Conservation (phyloP, 2,888 invertebrate genomes). For the Megastigmus dorsalis region DNA sequence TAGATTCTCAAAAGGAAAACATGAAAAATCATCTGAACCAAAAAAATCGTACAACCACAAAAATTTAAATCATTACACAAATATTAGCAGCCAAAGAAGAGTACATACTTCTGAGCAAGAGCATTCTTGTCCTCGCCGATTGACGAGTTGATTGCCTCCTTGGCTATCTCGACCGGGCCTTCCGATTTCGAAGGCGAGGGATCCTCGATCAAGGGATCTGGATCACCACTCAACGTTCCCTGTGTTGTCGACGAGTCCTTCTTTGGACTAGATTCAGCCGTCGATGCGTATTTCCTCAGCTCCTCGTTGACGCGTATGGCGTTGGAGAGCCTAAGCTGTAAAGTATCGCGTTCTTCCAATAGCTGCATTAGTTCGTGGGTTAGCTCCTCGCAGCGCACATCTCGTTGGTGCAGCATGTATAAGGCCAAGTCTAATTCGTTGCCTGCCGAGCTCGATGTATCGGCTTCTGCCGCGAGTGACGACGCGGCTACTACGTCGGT, state of each 20-base stretch:
- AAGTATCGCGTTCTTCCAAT: slow-evolving; percentile 88
- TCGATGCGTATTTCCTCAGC: slow-evolving; percentile 67
- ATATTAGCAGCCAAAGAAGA: no score
- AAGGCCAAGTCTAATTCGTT: slow-evolving; percentile 85
- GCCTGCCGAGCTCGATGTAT: no score
- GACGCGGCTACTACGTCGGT: not conserved
- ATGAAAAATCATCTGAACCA: no score
- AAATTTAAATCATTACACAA: no score
- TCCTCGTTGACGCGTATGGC: slow-evolving; percentile 85
- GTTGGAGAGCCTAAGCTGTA: slow-evolving; percentile 88
- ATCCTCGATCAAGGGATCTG: slow-evolving; percentile 62
- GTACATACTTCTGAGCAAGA: slow-evolving; percentile 71
- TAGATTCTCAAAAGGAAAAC: no score
- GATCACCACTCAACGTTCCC: not conserved
- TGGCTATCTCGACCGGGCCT: slow-evolving; percentile 70
- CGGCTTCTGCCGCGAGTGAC: no score
- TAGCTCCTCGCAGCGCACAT: slow-evolving; percentile 90
- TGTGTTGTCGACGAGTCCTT: slow-evolving; percentile 52
- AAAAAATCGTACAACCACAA: no score
- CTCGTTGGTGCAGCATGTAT: slow-evolving; percentile 90
- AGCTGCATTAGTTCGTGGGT: slow-evolving; percentile 88
- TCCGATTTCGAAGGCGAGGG: slow-evolving; percentile 66
- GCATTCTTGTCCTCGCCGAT: slow-evolving; percentile 65
- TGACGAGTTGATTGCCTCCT: slow-evolving; percentile 67
- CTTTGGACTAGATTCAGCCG: slow-evolving; percentile 49